Evolutionary conservation across 2,113 vertebrate genomes (phyloP).

Genomic region (Origma solitaria): DNA sequence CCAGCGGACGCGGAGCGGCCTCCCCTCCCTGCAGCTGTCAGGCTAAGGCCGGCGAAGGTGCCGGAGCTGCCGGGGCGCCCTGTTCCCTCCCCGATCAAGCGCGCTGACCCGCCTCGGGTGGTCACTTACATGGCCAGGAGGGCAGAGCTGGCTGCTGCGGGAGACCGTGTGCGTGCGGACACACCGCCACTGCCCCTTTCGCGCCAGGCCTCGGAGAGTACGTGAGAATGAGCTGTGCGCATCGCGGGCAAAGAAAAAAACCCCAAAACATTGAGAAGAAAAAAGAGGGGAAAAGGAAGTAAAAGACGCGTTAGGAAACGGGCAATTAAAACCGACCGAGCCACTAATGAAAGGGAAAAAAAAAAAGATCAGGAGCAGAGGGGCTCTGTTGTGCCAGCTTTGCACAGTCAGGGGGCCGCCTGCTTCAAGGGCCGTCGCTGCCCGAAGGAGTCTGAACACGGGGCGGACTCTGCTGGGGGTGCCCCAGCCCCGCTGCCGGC

Average conservation of each 20-base stretch:
- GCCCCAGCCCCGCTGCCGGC: slow-evolving; percentile 12
- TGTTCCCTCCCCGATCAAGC: not conserved
- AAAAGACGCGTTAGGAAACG: slow-evolving; percentile 35
- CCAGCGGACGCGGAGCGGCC: not conserved
- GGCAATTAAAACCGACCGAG: slow-evolving; percentile 58
- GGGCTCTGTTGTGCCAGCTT: slow-evolving; percentile 22
- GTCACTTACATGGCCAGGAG: slow-evolving; percentile 56
- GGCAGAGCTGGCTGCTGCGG: not conserved
- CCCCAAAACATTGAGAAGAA: not conserved
- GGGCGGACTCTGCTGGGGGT: not conserved
- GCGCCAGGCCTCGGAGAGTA: not conserved
- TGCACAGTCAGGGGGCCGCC: not conserved
- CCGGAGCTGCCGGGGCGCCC: not conserved
- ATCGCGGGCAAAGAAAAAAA: not conserved
- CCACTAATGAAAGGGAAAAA: not conserved
- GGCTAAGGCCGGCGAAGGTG: not conserved
- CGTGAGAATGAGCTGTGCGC: not conserved
- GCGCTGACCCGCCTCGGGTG: not conserved
- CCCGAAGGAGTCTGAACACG: not conserved
- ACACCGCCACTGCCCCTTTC: not conserved
- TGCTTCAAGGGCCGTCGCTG: slow-evolving; percentile 6
- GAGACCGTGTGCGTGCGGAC: not conserved
- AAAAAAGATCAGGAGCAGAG: not conserved
- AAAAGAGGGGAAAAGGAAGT: not conserved
- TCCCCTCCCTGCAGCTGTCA: not conserved